These are phyloP conservation scores for Pseudococcus viburni DNA, from an alignment of 2,888 invertebrate genomes.

Conservation along the genomic window DNA sequence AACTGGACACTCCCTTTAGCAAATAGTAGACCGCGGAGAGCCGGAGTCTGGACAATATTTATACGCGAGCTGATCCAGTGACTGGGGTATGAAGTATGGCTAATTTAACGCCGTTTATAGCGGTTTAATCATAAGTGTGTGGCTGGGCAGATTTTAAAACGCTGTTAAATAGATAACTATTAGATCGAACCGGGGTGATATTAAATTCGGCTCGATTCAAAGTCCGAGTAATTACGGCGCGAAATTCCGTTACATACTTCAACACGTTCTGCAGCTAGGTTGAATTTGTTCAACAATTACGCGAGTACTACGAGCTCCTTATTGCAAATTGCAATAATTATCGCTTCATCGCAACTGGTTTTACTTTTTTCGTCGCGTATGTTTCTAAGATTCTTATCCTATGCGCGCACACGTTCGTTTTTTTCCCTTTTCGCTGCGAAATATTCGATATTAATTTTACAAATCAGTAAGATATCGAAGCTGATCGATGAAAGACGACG, in stretches of 20 bases:
- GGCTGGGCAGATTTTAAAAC: background rate
- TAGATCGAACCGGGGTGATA: background rate
- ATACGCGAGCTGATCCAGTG: background rate
- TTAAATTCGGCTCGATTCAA: background rate
- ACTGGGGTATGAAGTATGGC: background rate
- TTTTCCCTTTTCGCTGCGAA: background rate
- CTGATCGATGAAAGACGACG: background rate
- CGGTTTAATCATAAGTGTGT: conserved; percentile 7
- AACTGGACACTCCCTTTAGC: conserved; percentile 28
- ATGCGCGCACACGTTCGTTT: background rate
- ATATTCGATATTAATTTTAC: background rate
- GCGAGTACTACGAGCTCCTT: background rate
- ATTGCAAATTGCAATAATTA: conserved; percentile 24
- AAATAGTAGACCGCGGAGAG: background rate
- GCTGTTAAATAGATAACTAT: background rate
- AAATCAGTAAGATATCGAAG: background rate
- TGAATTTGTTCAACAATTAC: background rate
- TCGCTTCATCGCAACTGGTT: conserved; percentile 29
- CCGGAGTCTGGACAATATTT: background rate
- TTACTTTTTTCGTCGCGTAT: conserved; percentile 4
- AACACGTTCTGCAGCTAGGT: background rate
- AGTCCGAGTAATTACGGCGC: background rate
- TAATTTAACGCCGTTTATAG: background rate
- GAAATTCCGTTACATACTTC: conserved; percentile 1
- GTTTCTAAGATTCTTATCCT: background rate